Percentiles rank a stretch among this genome's conserved stretches.
phyloP scores from a whole-genome alignment of 2,797 vertebrate species.

The Acrocephalus scirpaceus region DNA sequence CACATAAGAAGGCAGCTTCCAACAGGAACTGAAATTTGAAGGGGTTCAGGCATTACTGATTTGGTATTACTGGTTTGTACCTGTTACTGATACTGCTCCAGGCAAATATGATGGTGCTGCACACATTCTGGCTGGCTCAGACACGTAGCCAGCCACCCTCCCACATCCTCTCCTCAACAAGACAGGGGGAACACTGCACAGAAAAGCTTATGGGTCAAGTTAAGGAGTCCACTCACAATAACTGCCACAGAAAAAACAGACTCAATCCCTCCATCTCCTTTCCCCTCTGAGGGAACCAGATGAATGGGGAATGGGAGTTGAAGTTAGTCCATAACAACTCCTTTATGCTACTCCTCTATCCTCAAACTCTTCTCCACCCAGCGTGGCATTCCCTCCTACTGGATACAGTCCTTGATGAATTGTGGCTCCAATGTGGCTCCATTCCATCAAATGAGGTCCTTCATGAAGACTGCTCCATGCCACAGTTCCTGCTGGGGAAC shows the following conservation, averaged over 20 bases:
- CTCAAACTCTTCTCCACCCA: neutral
- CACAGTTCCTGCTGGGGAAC: neutral
- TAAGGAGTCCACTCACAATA: neutral
- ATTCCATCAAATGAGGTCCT: neutral
- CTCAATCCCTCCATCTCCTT: neutral
- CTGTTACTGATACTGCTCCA: neutral
- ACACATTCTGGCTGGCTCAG: neutral
- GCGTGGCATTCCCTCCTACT: no score
- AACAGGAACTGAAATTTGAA: neutral
- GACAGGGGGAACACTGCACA: accelerated
- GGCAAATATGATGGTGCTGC: accelerated
- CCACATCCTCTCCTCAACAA: neutral
- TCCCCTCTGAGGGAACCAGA: no score
- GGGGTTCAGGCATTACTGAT: neutral
- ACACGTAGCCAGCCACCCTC: neutral
- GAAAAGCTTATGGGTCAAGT: neutral
- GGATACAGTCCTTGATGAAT: neutral
- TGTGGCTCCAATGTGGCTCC: no score
- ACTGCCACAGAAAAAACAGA: neutral
- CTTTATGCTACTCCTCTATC: neutral
- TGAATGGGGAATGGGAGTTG: neutral
- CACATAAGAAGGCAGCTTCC: neutral
- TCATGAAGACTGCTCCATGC: accelerated
- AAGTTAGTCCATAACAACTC: neutral
- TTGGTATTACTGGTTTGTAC: neutral